phyloP scores from a whole-genome alignment of 2,888 invertebrate genomes.

The Apantesis nais region DNA sequence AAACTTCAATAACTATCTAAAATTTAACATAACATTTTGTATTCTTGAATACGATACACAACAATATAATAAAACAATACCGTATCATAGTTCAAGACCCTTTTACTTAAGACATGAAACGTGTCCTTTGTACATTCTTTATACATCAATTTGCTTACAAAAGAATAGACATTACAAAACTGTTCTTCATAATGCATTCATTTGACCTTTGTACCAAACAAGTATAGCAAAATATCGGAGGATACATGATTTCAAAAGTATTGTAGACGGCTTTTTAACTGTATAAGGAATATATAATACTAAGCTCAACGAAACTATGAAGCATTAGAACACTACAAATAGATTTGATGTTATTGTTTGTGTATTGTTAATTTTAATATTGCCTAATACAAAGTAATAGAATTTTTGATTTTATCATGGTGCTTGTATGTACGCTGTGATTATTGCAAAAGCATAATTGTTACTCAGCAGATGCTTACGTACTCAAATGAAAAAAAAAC shows the following conservation, averaged over 20 bases:
- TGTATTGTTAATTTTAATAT: constrained; percentile 5
- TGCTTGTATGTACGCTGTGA: background rate
- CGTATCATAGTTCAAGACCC: background rate
- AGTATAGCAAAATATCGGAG: constrained; percentile 15
- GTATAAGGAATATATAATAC: constrained; percentile 20
- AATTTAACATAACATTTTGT: background rate
- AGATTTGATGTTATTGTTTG: background rate
- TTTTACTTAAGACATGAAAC: constrained; percentile 7
- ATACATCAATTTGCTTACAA: constrained; percentile 7
- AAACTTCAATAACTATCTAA: background rate
- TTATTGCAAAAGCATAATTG: background rate
- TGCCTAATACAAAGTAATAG: background rate
- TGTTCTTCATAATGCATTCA: constrained; percentile 16
- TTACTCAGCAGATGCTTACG: background rate
- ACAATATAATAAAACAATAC: background rate
- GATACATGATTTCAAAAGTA: constrained; percentile 21
- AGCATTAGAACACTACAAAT: constrained; percentile 1
- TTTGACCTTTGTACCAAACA: constrained; percentile 23
- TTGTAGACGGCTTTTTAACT: constrained; percentile 26
- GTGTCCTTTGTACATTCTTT: constrained; percentile 1
- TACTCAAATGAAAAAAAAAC: background rate
- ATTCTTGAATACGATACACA: background rate
- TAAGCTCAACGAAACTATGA: constrained; percentile 13
- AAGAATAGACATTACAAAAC: constrained; percentile 19
- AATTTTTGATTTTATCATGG: constrained; percentile 1